Conservation (phyloP, 2,888 invertebrate genomes). For the Anoncus sp. region DNA sequence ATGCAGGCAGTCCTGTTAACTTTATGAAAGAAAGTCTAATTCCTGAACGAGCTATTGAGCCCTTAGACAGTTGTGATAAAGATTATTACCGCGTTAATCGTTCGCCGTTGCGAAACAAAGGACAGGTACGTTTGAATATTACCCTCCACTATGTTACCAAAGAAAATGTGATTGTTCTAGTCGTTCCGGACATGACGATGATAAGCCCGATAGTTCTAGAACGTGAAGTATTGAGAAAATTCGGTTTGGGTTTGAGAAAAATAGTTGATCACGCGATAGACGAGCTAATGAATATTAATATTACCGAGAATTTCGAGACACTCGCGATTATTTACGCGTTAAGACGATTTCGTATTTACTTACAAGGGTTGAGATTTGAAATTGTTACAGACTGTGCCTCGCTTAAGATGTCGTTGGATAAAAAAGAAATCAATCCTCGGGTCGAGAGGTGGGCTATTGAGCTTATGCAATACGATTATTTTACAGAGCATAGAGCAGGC, state of each 20-base stretch:
- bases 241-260: constrained; percentile 44
- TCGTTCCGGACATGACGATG: constrained; percentile 56
- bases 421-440: constrained; percentile 72
- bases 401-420: constrained; percentile 62
- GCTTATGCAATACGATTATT: constrained; percentile 69
- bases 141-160: constrained; percentile 5
- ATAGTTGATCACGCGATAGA: constrained; percentile 14
- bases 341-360: constrained; percentile 70
- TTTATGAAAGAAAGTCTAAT: constrained; percentile 1
- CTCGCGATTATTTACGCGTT: constrained; percentile 68
- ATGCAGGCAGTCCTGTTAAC: constrained; percentile 37
- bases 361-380: constrained; percentile 42
- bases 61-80: not conserved
- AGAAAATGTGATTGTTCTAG: constrained; percentile 10
- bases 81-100: constrained; percentile 8
- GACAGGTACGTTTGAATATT: constrained; percentile 31
- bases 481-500: constrained; percentile 67
- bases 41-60: too few relatives aligned
- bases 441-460: constrained; percentile 72
- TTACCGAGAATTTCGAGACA: too few relatives aligned
- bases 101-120: not conserved
- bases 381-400: not conserved
- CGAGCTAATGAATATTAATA: constrained; percentile 47
- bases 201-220: constrained; percentile 47
- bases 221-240: constrained; percentile 41